A percentile compares a stretch with the other conserved stretches of the same genome.
Evolutionary conservation across 1,140 invertebrate species (phyloP).

Genomic region (Trichogramma pretiosum): DNA sequence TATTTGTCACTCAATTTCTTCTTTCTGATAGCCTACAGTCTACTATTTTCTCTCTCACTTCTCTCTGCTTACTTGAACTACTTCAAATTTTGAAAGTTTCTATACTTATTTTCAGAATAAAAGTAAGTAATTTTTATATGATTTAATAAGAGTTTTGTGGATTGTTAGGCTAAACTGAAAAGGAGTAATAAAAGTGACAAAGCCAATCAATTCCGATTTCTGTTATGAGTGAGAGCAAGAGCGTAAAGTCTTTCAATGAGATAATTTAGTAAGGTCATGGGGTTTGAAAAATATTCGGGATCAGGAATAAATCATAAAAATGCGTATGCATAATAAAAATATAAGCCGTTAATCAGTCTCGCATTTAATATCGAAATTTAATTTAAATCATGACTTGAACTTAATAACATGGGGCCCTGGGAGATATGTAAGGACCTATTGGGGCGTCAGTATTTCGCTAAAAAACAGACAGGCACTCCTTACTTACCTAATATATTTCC

Average conservation of each 20-base stretch:
- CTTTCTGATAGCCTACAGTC: constrained; percentile 16
- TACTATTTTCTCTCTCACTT: constrained; percentile 11
- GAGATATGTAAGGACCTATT: constrained; percentile 45
- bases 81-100: constrained; percentile 12
- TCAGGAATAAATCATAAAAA: too few relatives aligned
- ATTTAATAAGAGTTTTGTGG: background rate
- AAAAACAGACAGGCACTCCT: constrained; percentile 46
- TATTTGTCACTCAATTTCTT: constrained; percentile 15
- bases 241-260: too few relatives aligned
- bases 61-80: constrained; percentile 15
- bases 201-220: too few relatives aligned
- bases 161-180: constrained; percentile 12
- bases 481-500: constrained; percentile 2
- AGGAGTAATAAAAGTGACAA: constrained; percentile 13
- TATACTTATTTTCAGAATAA: too few relatives aligned
- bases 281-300: too few relatives aligned
- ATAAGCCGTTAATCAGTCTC: too few relatives aligned
- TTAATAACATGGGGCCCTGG: constrained; percentile 35
- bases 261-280: too few relatives aligned
- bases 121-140: too few relatives aligned
- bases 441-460: constrained; percentile 47
- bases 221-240: too few relatives aligned
- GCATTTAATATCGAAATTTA: too few relatives aligned
- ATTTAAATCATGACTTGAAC: constrained; percentile 43
- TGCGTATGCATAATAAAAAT: background rate